Evolutionary conservation across 2,113 vertebrate species (phyloP).

Genomic region (Semicossyphus pulcher): DNA sequence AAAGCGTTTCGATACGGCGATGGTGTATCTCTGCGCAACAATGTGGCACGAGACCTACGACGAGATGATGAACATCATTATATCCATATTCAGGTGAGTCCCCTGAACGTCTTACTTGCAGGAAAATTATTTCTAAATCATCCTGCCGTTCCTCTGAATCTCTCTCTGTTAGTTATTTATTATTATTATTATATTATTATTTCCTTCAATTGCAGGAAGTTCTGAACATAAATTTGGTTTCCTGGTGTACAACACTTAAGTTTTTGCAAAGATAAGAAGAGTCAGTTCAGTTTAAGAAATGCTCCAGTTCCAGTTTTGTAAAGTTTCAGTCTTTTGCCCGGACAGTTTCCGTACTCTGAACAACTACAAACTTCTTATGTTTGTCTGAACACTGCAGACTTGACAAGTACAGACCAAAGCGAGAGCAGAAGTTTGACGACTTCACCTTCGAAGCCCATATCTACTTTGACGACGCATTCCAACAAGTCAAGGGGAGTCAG

Average conservation of each 20-base stretch:
- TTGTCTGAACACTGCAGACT: conserved; percentile 59
- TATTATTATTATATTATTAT: too few species aligned
- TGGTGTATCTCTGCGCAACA: conserved; percentile 80
- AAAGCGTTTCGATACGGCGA: not conserved
- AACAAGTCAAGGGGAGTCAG: conserved; percentile 10
- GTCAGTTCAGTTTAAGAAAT: not conserved
- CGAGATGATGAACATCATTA: conserved; percentile 83
- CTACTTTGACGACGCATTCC: conserved; percentile 77
- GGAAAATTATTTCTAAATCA: not conserved
- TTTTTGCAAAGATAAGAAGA: too few species aligned
- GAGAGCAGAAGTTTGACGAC: not conserved
- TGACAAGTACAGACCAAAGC: conserved; percentile 77
- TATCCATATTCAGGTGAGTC: conserved; percentile 82
- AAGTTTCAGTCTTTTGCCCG: not conserved
- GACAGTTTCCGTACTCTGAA: not conserved
- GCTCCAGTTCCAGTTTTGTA: not conserved
- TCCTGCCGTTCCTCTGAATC: not conserved
- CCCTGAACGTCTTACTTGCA: not conserved
- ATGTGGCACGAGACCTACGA: conserved; percentile 84
- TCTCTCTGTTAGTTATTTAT: not conserved
- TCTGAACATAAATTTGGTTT: not conserved
- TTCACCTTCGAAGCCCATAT: conserved; percentile 75
- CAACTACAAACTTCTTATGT: not conserved
- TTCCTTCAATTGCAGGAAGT: too few species aligned
- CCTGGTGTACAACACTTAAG: too few species aligned